phyloP scores from a whole-genome alignment of 92 coral and sea anemone genomes.

The Muricea muricata region DNA sequence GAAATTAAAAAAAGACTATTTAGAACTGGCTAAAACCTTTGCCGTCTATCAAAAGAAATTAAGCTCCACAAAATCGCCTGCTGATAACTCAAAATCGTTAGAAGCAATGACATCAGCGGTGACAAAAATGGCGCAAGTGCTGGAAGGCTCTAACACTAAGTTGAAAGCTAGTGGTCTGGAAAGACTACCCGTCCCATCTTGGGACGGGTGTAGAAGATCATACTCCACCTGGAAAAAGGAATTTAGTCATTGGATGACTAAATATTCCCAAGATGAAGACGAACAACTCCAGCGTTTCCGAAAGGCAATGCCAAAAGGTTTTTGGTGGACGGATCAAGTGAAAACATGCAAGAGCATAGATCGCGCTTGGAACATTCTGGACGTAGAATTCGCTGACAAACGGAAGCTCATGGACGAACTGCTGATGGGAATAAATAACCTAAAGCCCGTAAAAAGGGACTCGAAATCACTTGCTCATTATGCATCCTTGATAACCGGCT shows the following conservation, averaged over 20 bases:
- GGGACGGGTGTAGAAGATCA: constrained; percentile 64
- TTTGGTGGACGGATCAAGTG: constrained; percentile 15
- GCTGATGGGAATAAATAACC: neutral
- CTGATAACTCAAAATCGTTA: neutral
- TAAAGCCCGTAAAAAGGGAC: too few relatives aligned
- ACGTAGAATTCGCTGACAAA: too few relatives aligned
- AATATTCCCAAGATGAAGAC: constrained; percentile 33
- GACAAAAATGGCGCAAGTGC: neutral
- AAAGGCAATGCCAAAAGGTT: neutral
- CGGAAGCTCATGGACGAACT: neutral
- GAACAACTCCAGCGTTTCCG: too few relatives aligned
- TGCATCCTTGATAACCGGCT: neutral
- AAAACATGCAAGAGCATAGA: neutral
- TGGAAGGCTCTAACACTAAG: too few relatives aligned
- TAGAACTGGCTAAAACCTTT: neutral
- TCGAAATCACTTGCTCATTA: neutral
- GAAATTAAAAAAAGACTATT: neutral
- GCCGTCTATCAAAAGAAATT: neutral
- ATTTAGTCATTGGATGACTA: constrained; percentile 71
- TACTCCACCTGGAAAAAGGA: too few relatives aligned
- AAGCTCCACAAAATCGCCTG: neutral
- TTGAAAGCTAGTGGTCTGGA: constrained; percentile 51
- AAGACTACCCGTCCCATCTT: constrained; percentile 62
- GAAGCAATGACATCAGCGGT: neutral
- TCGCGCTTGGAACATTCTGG: too few relatives aligned